Conservation (phyloP, 2,888 invertebrate species). For the Vandiemenella viatica region DNA sequence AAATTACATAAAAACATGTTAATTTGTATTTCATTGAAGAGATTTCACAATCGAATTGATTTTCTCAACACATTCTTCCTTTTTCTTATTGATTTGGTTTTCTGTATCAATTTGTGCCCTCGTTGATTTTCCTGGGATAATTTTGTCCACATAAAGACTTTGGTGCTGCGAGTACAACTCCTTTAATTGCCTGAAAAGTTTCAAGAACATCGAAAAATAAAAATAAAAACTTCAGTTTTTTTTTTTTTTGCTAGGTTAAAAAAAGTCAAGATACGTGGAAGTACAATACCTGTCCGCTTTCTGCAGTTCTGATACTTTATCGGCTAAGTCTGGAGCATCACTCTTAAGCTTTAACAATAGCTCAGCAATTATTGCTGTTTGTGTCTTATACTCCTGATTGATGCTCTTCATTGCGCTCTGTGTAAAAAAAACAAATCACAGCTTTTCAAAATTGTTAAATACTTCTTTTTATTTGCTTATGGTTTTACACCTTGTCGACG, state of each 20-base stretch:
- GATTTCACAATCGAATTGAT: constrained; percentile 33
- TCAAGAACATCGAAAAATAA: too few species aligned
- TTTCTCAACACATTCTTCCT: constrained; percentile 38
- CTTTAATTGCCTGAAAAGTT: constrained; percentile 23
- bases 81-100: constrained; percentile 35
- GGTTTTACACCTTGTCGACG: too few species aligned
- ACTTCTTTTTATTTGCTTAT: too few species aligned
- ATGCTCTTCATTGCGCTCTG: constrained; percentile 37
- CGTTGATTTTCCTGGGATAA: constrained; percentile 42
- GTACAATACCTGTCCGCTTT: constrained; percentile 38
- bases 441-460: too few species aligned
- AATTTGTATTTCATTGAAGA: constrained; percentile 28
- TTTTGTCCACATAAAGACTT: constrained; percentile 40
- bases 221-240: neutral
- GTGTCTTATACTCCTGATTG: constrained; percentile 41
- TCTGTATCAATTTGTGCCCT: constrained; percentile 45
- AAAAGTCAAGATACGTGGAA: too few species aligned
- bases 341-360: constrained; percentile 37
- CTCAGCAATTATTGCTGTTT: constrained; percentile 36
- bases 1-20: too few species aligned
- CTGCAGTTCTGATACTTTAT: constrained; percentile 43
- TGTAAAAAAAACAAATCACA: too few species aligned
- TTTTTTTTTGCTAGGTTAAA: too few species aligned
- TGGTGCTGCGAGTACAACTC: constrained; percentile 34
- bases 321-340: constrained; percentile 42